phyloP scores from a whole-genome alignment of 2,113 vertebrate genomes.

The Trogon surrucura region DNA sequence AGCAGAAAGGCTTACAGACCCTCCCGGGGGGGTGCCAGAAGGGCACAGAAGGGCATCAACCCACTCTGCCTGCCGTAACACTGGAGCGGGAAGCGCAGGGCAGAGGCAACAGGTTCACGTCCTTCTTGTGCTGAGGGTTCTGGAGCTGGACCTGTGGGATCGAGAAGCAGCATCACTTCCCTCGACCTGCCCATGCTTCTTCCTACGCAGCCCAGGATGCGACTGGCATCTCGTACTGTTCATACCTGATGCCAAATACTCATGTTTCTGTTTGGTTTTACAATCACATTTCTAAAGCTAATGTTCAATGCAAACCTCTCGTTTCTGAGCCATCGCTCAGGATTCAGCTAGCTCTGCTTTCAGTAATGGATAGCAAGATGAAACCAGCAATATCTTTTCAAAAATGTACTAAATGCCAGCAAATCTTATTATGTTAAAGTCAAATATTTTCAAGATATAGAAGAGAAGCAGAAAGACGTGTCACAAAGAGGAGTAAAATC shows the following conservation, averaged over 20 bases:
- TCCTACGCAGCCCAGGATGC: not conserved
- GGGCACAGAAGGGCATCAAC: not conserved
- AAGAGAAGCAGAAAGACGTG: not conserved
- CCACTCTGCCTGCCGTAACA: not conserved
- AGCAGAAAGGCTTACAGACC: not conserved
- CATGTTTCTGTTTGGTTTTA: not conserved
- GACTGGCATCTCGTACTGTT: rapidly evolving
- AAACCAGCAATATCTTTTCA: not conserved
- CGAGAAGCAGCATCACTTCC: no score
- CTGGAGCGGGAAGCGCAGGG: not conserved
- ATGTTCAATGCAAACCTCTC: not conserved
- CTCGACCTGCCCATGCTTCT: rapidly evolving
- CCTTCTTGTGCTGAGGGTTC: rapidly evolving
- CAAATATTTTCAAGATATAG: not conserved
- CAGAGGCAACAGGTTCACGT: not conserved
- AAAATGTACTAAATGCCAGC: not conserved
- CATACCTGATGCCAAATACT: not conserved
- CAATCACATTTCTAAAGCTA: not conserved
- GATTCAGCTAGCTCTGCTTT: not conserved
- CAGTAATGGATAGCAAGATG: not conserved
- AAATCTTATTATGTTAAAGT: not conserved
- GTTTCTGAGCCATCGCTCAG: not conserved
- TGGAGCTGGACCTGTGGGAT: not conserved
- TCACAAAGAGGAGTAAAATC: not conserved
- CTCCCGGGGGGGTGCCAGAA: not conserved